These are phyloP conservation scores for Aplysina aerophoba DNA, from an alignment of 37 sponge, comb jelly and placozoan species.

Conservation along the genomic window DNA sequence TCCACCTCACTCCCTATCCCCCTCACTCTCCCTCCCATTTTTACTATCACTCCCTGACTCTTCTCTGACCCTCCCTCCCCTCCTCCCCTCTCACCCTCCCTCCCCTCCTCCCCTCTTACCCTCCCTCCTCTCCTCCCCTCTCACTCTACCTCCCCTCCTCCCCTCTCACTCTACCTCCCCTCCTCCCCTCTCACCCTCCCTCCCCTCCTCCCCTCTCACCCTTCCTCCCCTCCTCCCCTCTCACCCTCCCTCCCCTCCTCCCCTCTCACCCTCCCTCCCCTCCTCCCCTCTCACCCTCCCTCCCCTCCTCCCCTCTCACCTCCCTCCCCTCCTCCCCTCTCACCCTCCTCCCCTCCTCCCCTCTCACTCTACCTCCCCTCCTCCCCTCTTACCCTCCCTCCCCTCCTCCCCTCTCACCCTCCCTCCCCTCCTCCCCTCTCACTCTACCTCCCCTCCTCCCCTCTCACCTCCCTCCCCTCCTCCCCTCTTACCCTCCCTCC, in stretches of 20 bases:
- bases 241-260: background rate
- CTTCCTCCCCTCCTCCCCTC: background rate
- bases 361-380: background rate
- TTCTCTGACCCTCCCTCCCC: background rate
- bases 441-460: background rate
- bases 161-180: background rate
- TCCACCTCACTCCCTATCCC: background rate
- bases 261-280: background rate
- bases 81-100: background rate
- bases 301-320: background rate
- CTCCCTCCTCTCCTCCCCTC: background rate
- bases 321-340: background rate
- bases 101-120: background rate
- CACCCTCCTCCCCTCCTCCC: background rate
- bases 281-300: background rate
- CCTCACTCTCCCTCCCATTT: too few relatives aligned
- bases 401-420: background rate
- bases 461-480: background rate
- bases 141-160: background rate
- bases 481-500: too few relatives aligned
- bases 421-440: background rate
- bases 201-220: background rate
- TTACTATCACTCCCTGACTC: too few relatives aligned
- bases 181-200: background rate
- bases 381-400: background rate